Evolutionary conservation across 2,888 invertebrate species (phyloP).

Genomic region (Cheilosia grossa): DNA sequence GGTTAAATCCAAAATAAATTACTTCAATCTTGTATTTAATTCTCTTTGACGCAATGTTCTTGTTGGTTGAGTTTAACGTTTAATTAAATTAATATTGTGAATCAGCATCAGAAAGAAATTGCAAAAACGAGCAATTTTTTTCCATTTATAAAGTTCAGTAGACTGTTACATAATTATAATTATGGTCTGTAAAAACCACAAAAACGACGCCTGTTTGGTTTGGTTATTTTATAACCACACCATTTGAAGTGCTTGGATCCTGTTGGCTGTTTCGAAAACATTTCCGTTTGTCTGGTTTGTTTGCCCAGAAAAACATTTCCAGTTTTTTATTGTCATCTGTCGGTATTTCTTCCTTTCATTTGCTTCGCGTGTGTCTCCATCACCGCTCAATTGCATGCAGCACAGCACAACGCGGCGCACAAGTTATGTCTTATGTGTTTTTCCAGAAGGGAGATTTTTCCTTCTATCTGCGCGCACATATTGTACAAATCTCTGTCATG

Average conservation of each 20-base stretch:
- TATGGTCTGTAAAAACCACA: background rate
- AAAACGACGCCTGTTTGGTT: background rate
- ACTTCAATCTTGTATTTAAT: constrained; percentile 19
- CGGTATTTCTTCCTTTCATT: constrained; percentile 22
- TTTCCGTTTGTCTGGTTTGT: constrained; percentile 37
- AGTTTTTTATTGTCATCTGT: constrained; percentile 13
- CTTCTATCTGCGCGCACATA: constrained; percentile 11
- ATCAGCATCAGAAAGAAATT: background rate
- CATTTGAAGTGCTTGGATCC: constrained; percentile 19
- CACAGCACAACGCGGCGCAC: too few relatives aligned
- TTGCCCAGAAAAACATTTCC: constrained; percentile 15
- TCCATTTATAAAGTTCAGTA: too few relatives aligned
- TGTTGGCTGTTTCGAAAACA: constrained; percentile 3
- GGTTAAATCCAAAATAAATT: constrained; percentile 50
- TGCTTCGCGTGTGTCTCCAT: background rate
- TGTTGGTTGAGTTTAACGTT: background rate
- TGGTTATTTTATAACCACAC: background rate
- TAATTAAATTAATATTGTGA: background rate
- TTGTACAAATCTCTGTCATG: constrained; percentile 19
- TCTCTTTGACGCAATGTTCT: background rate
- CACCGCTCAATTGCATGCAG: constrained; percentile 1
- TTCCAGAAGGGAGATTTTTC: constrained; percentile 6
- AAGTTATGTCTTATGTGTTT: constrained; percentile 10
- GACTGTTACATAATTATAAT: too few relatives aligned
- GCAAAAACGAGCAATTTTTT: constrained; percentile 26